These are phyloP conservation scores for Anguilla marmorata DNA, from an alignment of 2,797 vertebrate species.

Conservation along the genomic window DNA sequence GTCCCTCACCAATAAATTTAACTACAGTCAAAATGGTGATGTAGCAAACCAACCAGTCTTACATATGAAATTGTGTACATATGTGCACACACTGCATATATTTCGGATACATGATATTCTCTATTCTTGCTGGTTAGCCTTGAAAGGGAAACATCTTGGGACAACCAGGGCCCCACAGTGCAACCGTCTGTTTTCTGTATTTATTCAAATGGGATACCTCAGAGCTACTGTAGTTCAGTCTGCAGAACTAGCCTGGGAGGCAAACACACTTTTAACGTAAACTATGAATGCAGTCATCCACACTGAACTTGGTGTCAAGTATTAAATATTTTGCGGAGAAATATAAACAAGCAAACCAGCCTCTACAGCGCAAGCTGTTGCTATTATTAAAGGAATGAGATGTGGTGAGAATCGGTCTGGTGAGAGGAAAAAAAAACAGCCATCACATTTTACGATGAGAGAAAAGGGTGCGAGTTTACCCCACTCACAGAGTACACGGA, in stretches of 20 bases:
- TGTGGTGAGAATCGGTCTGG: not conserved
- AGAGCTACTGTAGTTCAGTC: not conserved
- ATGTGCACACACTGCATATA: no score
- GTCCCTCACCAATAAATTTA: no score
- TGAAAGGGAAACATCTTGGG: no score
- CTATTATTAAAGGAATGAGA: not conserved
- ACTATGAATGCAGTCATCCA: not conserved
- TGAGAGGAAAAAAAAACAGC: not conserved
- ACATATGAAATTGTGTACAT: no score
- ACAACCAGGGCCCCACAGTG: no score
- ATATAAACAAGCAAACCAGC: not conserved
- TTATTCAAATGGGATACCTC: no score
- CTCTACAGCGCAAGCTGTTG: not conserved
- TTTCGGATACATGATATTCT: no score
- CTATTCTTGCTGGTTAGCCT: no score
- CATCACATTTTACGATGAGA: not conserved
- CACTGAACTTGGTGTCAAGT: not conserved
- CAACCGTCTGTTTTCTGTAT: no score
- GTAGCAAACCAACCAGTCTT: no score
- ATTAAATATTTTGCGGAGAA: not conserved
- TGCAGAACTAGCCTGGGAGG: not conserved
- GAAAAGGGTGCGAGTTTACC: not conserved
- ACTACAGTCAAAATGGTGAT: no score
- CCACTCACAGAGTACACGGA: not conserved
- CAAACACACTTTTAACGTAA: not conserved